phyloP scores from a whole-genome alignment of 2,888 invertebrate genomes.

The Drosophila atripex region DNA sequence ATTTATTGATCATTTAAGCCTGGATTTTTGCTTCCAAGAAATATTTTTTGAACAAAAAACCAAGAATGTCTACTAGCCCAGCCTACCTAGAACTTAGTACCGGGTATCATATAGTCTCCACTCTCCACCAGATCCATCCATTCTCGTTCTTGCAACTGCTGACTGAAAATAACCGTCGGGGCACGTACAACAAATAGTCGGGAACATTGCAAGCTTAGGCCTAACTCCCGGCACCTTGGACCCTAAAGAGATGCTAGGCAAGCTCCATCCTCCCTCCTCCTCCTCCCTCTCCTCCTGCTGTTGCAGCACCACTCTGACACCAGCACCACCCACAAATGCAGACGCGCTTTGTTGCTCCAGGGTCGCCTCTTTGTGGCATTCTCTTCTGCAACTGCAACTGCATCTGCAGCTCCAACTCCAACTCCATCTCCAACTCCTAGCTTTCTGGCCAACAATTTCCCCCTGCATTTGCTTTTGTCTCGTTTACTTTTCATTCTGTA shows the following conservation, averaged over 20 bases:
- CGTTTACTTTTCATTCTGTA: conserved; percentile 43
- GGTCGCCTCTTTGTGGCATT: conserved; percentile 30
- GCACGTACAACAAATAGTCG: conserved; percentile 62
- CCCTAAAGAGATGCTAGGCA: conserved; percentile 8
- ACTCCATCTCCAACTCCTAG: conserved; percentile 4
- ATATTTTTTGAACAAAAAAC: too few relatives aligned
- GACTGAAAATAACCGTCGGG: conserved; percentile 48
- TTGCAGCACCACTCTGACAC: conserved; percentile 26
- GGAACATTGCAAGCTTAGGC: conserved; percentile 34
- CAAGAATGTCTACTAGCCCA: too few relatives aligned
- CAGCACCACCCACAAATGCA: conserved; percentile 45
- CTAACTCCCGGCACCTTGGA: conserved; percentile 40
- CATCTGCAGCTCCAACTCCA: not conserved
- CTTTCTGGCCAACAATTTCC: conserved; percentile 21
- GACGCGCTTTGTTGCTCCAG: conserved; percentile 47
- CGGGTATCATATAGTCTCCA: not conserved
- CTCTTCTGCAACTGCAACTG: conserved; percentile 6
- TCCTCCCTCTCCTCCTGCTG: not conserved
- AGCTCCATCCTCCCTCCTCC: not conserved
- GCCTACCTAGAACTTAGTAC: not conserved
- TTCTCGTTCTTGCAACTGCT: conserved; percentile 18
- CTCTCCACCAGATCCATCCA: not conserved
- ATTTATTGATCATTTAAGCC: too few relatives aligned
- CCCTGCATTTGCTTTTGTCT: conserved; percentile 42
- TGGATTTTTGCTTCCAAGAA: too few relatives aligned